These are phyloP conservation scores for Liodrosophila aerea DNA, from an alignment of 2,888 invertebrate genomes.

Conservation along the genomic window DNA sequence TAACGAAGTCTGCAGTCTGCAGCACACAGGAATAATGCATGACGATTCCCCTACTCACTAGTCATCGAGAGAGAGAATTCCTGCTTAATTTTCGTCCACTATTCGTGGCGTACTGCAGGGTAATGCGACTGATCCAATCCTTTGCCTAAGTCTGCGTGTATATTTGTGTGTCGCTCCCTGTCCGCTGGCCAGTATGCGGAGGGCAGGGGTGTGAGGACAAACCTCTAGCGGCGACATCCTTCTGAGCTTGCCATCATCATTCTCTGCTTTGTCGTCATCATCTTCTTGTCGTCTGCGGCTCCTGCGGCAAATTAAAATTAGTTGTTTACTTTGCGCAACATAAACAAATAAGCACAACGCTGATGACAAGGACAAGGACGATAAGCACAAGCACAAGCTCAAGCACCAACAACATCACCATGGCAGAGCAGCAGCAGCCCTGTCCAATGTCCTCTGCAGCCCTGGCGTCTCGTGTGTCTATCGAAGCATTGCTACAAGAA, in stretches of 20 bases:
- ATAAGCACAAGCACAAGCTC: constrained; percentile 14
- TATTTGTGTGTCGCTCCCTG: too few relatives aligned
- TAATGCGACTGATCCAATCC: constrained; percentile 63
- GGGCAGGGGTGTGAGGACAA: too few relatives aligned
- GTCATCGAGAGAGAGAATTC: too few relatives aligned
- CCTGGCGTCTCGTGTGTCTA: constrained; percentile 29
- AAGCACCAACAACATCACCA: constrained; percentile 4
- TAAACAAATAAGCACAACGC: constrained; percentile 72
- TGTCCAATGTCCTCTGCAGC: too few relatives aligned
- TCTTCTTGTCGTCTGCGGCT: constrained; percentile 62
- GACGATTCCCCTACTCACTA: too few relatives aligned
- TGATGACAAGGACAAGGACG: constrained; percentile 22
- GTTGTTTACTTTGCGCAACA: constrained; percentile 76
- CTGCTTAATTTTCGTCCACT: too few relatives aligned
- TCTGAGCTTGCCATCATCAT: constrained; percentile 6
- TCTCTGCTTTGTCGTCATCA: constrained; percentile 23
- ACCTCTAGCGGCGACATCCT: constrained; percentile 29
- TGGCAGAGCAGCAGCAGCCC: too few relatives aligned
- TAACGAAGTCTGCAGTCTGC: too few relatives aligned
- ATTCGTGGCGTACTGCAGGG: too few relatives aligned
- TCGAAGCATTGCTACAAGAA: constrained; percentile 58
- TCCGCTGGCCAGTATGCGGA: constrained; percentile 23
- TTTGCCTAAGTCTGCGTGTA: constrained; percentile 25
- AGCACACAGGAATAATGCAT: too few relatives aligned
- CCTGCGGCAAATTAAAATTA: constrained; percentile 78